Conservation (phyloP, 2,888 invertebrate genomes). For the Xanthorhoe designata region DNA sequence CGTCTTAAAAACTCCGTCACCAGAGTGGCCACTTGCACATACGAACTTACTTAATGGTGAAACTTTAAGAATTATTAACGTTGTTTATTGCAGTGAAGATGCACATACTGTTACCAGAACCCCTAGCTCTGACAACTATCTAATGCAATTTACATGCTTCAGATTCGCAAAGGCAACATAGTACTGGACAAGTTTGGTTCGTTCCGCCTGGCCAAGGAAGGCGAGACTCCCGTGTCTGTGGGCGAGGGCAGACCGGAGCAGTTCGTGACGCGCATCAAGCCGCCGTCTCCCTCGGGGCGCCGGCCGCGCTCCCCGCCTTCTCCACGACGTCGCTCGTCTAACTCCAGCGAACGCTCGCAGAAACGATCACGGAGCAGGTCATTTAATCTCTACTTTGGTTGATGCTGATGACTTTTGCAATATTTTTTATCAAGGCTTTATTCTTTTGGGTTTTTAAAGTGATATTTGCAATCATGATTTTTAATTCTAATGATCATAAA, state of each 20-base stretch:
- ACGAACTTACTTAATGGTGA: too few species aligned
- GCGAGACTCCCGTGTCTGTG: constrained; percentile 78
- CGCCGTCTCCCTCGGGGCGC: constrained; percentile 69
- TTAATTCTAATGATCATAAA: too few species aligned
- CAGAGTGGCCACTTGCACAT: too few species aligned
- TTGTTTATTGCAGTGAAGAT: too few species aligned
- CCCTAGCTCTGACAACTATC: background rate
- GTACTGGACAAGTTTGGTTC: constrained; percentile 91
- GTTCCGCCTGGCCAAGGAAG: constrained; percentile 87
- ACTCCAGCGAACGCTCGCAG: constrained; percentile 68
- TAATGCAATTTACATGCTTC: constrained; percentile 30
- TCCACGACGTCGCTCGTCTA: constrained; percentile 78
- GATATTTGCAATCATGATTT: too few species aligned
- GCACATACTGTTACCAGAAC: too few species aligned
- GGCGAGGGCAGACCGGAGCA: constrained; percentile 81
- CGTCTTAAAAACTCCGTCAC: too few species aligned
- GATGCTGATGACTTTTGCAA: too few species aligned
- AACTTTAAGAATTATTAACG: too few species aligned
- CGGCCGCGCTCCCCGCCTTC: constrained; percentile 77
- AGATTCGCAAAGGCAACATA: constrained; percentile 85
- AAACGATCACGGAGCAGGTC: constrained; percentile 78
- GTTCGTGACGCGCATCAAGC: constrained; percentile 81
- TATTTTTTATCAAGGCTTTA: too few species aligned
- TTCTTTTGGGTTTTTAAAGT: too few species aligned
- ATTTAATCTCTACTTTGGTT: background rate